phyloP scores from a whole-genome alignment of 2,797 vertebrate genomes.

The Trachops cirrhosus region DNA sequence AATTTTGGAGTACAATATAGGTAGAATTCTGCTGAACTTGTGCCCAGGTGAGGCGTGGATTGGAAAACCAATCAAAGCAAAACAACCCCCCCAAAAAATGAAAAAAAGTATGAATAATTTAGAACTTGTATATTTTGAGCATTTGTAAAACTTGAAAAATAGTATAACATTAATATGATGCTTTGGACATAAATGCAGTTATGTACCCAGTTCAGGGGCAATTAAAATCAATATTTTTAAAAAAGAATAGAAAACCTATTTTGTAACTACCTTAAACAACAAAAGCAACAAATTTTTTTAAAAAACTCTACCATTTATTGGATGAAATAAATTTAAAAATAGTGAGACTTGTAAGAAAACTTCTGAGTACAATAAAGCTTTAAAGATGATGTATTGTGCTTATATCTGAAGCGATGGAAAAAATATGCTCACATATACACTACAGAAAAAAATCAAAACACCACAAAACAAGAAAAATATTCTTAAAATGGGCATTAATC shows the following conservation, averaged over 20 bases:
- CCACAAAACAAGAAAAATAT: neutral
- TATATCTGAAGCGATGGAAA: neutral
- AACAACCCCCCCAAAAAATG: neutral
- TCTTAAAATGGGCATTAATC: neutral
- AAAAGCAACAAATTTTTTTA: neutral
- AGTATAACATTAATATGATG: neutral
- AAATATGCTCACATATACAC: neutral
- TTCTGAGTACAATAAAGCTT: neutral
- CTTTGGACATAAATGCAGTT: neutral
- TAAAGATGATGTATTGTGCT: neutral
- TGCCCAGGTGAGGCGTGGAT: neutral
- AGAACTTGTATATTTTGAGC: neutral
- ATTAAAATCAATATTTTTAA: conserved; percentile 16
- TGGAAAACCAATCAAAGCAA: neutral
- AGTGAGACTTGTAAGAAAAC: neutral
- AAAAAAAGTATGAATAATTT: neutral
- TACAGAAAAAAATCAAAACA: neutral
- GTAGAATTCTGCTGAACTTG: conserved; percentile 37
- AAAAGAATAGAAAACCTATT: neutral
- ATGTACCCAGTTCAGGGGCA: neutral
- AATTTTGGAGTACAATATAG: neutral
- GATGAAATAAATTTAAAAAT: conserved; percentile 22
- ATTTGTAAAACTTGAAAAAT: conserved; percentile 10
- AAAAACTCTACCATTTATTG: neutral
- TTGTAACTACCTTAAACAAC: neutral